These are phyloP conservation scores for Chloropsis hardwickii DNA, from an alignment of 2,113 vertebrate species.

Conservation along the genomic window DNA sequence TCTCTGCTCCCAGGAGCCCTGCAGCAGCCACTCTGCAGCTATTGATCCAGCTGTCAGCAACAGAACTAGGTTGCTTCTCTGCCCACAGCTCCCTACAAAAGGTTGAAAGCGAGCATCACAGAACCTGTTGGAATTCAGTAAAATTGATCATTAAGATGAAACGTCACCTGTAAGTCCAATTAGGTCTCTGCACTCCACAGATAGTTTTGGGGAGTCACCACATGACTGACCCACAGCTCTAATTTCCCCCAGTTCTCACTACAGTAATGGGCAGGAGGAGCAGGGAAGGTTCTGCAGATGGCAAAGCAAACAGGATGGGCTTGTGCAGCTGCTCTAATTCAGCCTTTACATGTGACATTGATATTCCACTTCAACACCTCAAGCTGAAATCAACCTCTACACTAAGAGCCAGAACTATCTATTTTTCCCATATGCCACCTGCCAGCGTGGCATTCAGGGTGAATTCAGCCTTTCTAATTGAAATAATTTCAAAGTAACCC, in stretches of 20 bases:
- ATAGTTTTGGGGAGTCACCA: neutral
- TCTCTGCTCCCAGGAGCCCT: neutral
- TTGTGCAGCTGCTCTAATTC: neutral
- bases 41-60: fast-evolving
- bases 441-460: neutral
- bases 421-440: neutral
- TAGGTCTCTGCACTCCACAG: neutral
- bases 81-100: neutral
- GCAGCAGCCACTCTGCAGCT: neutral
- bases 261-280: neutral
- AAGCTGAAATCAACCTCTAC: fast-evolving
- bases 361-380: neutral
- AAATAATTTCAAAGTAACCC: neutral
- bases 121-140: neutral
- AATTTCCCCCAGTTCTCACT: neutral
- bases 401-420: neutral
- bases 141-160: neutral
- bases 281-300: neutral
- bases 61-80: neutral
- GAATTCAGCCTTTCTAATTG: neutral
- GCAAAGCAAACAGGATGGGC: neutral
- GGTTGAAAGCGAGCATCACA: neutral
- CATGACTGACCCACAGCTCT: neutral
- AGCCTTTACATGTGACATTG: neutral
- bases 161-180: neutral